These are phyloP conservation scores for Phyllopteryx taeniolatus DNA, from an alignment of 2,113 vertebrate species.

Conservation along the genomic window DNA sequence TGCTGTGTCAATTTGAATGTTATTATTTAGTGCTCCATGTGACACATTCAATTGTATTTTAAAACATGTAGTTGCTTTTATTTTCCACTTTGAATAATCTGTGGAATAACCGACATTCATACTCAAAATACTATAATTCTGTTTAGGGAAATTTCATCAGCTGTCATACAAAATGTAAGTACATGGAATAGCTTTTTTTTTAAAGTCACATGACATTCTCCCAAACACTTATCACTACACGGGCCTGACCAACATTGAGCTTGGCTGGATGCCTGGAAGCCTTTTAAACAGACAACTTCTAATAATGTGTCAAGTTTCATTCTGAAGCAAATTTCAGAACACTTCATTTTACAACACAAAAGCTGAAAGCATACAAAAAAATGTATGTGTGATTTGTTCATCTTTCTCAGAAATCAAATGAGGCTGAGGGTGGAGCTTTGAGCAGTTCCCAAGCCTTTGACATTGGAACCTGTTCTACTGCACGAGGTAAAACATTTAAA, in stretches of 20 bases:
- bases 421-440: neutral
- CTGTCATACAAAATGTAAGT: neutral
- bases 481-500: neutral
- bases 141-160: neutral
- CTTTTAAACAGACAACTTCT: constrained; percentile 30
- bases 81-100: neutral
- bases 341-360: neutral
- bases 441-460: neutral
- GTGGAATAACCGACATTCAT: no score
- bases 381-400: neutral
- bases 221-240: constrained; percentile 9
- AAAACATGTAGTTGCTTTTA: no score
- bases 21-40: no score
- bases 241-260: constrained; percentile 30
- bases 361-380: neutral
- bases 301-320: constrained; percentile 42
- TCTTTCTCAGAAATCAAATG: neutral
- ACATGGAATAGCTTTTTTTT: no score
- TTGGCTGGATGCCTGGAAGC: constrained; percentile 39
- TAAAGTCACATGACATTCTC: neutral
- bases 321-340: constrained; percentile 28
- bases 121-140: neutral
- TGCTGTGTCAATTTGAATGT: no score
- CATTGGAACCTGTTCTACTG: neutral
- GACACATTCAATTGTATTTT: no score